Evolutionary conservation across 2,113 vertebrate genomes (phyloP).

Genomic region (Hylia prasina): DNA sequence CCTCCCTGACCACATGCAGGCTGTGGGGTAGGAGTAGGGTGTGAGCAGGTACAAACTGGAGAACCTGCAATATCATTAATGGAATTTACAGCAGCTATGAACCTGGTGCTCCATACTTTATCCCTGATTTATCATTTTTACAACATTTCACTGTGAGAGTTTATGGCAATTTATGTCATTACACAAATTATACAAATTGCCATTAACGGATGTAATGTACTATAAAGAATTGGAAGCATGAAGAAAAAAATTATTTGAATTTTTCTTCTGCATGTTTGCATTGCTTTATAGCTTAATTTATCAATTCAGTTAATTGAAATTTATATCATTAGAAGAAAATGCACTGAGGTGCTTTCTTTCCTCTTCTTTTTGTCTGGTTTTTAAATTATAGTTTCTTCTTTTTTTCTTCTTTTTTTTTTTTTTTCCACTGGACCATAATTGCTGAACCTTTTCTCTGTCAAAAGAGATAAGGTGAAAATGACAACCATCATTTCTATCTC

Average conservation of each 20-base stretch:
- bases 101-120: constrained; percentile 10
- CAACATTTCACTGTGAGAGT: constrained; percentile 64
- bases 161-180: constrained; percentile 77
- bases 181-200: constrained; percentile 79
- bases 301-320: constrained; percentile 69
- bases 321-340: constrained; percentile 60
- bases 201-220: constrained; percentile 78
- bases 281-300: constrained; percentile 70
- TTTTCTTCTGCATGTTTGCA: constrained; percentile 71
- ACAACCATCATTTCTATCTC: constrained; percentile 53
- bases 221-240: constrained; percentile 74
- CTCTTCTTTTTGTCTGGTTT: constrained; percentile 32
- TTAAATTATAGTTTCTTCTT: constrained; percentile 9
- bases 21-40: neutral
- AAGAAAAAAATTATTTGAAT: constrained; percentile 72
- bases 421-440: neutral
- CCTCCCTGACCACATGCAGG: accelerated
- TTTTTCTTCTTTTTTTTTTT: neutral
- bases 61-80: neutral
- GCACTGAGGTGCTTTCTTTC: constrained; percentile 5
- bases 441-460: constrained; percentile 38
- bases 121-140: constrained; percentile 71
- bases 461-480: constrained; percentile 54
- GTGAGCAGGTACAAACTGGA: neutral
- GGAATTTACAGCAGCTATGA: neutral